Evolutionary conservation across 2,888 invertebrate genomes (phyloP).

Genomic region (Andrena camellia): DNA sequence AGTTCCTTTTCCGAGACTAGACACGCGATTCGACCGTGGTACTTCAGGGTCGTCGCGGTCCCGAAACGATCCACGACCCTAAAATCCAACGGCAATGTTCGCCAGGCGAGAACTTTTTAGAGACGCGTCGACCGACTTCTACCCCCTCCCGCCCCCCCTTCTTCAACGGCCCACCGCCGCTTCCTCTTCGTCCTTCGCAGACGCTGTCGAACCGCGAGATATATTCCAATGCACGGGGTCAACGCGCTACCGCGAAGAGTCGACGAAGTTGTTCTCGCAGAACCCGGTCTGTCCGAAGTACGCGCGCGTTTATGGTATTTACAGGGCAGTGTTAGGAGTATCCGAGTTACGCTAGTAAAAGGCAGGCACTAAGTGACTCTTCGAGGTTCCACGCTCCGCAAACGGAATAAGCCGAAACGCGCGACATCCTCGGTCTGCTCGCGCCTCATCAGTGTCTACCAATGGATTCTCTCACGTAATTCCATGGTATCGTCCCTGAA

Average conservation of each 20-base stretch:
- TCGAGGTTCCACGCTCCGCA: constrained; percentile 60
- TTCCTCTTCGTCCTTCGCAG: not conserved
- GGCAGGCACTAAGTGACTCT: constrained; percentile 79
- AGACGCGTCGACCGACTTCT: constrained; percentile 37
- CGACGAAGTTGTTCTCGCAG: constrained; percentile 43
- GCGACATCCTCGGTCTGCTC: not conserved
- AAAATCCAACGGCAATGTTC: constrained; percentile 38
- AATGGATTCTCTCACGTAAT: not conserved
- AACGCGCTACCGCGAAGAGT: constrained; percentile 41
- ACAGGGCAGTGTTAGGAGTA: constrained; percentile 81
- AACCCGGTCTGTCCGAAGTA: constrained; percentile 50
- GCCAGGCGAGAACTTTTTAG: constrained; percentile 13
- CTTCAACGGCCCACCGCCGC: not conserved
- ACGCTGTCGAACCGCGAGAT: not conserved
- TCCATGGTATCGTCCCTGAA: not conserved
- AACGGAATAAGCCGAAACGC: constrained; percentile 40
- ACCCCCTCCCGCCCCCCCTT: too few relatives aligned
- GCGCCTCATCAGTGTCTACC: not conserved
- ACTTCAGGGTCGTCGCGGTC: constrained; percentile 43
- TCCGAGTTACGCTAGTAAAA: constrained; percentile 74
- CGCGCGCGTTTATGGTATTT: constrained; percentile 68
- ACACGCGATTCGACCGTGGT: constrained; percentile 54
- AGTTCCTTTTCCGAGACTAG: constrained; percentile 75
- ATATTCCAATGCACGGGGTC: not conserved
- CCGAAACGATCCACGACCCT: constrained; percentile 24